A percentile compares a stretch with the other conserved stretches of the same genome.
Evolutionary conservation across 2,797 vertebrate genomes (phyloP).

Genomic region (Rhabdomys pumilio): DNA sequence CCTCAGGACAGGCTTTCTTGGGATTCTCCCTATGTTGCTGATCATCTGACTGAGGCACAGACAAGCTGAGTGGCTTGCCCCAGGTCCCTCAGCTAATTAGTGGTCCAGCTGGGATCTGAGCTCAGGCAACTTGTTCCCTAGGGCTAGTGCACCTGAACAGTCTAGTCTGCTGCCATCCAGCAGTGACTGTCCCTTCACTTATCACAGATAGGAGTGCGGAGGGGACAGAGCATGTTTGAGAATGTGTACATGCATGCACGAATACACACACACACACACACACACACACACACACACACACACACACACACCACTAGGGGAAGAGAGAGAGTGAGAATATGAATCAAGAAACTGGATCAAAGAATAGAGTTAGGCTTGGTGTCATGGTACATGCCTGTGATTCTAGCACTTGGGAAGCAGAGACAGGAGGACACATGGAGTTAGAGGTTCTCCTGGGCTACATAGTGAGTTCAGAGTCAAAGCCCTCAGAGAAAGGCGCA

Average conservation of each 20-base stretch:
- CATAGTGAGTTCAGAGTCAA: neutral
- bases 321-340: neutral
- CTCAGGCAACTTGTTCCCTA: neutral
- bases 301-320: neutral
- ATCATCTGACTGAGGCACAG: conserved; percentile 10
- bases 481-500: neutral
- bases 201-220: neutral
- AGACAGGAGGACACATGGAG: neutral
- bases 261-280: neutral
- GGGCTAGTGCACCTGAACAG: neutral
- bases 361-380: neutral
- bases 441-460: neutral
- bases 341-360: neutral
- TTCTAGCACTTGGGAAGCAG: neutral
- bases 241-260: neutral
- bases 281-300: neutral
- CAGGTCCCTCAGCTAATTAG: neutral
- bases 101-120: neutral
- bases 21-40: neutral
- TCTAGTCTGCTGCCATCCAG: neutral
- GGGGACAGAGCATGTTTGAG: fast-evolving
- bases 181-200: neutral
- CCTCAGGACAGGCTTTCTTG: neutral
- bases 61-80: neutral
- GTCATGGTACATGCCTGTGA: neutral